Percentiles rank a stretch among this genome's conserved stretches.
These are phyloP conservation scores for Pedionomus torquatus DNA, from an alignment of 2,113 vertebrate genomes.

Conservation along the genomic window DNA sequence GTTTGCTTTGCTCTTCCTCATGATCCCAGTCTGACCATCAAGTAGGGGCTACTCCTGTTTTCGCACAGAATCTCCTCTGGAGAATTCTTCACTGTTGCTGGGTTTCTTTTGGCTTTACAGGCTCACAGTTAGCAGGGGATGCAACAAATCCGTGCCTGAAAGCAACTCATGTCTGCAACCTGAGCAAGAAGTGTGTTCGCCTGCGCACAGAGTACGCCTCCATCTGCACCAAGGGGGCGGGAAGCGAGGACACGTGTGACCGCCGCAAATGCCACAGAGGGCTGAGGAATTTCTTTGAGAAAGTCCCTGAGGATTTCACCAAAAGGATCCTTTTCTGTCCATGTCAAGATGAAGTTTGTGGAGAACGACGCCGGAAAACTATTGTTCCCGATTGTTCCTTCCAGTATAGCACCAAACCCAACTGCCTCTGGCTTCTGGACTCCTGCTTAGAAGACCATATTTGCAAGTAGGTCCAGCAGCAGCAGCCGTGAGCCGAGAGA, in stretches of 20 bases:
- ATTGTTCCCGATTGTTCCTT: constrained; percentile 94
- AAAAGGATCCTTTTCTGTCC: constrained; percentile 94
- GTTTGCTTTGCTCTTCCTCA: background rate
- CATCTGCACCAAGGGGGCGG: constrained; percentile 81
- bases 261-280: constrained; percentile 85
- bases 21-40: background rate
- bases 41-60: background rate
- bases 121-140: constrained; percentile 40
- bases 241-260: constrained; percentile 82
- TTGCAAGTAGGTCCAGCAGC: constrained; percentile 85
- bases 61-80: background rate
- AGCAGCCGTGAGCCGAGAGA: background rate
- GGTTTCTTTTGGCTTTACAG: constrained; percentile 33
- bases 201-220: constrained; percentile 90
- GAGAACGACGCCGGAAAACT: constrained; percentile 90
- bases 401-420: constrained; percentile 79
- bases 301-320: constrained; percentile 84
- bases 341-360: constrained; percentile 86
- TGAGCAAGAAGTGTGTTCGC: constrained; percentile 88
- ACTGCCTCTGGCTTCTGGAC: constrained; percentile 86
- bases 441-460: constrained; percentile 85
- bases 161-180: constrained; percentile 88
- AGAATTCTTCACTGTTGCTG: background rate
- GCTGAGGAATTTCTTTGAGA: constrained; percentile 92
- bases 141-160: constrained; percentile 87